phyloP scores from a whole-genome alignment of 1,140 invertebrate species.

The Cotesia typhae region DNA sequence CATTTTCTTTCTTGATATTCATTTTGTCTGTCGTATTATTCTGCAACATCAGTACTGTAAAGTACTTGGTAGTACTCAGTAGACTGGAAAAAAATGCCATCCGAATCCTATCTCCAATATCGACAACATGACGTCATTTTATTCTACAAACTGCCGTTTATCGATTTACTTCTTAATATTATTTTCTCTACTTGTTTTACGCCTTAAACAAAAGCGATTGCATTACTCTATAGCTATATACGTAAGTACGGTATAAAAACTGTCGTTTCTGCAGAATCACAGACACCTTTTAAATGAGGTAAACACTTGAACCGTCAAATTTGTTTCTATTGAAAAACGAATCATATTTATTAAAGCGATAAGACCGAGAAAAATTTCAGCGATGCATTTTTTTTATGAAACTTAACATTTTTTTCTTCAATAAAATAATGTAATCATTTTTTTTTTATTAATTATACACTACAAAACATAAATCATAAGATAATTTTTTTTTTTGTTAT shows the following conservation, averaged over 20 bases:
- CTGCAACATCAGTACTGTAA: not conserved
- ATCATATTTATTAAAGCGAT: not conserved
- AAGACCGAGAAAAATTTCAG: not conserved
- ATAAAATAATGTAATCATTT: not conserved
- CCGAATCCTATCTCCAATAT: constrained; percentile 28
- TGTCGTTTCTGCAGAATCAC: constrained; percentile 20
- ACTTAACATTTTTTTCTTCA: no score
- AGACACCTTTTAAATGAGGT: constrained; percentile 13
- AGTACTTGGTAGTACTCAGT: constrained; percentile 11
- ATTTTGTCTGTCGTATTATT: constrained; percentile 3
- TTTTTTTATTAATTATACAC: not conserved
- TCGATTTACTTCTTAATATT: constrained; percentile 22
- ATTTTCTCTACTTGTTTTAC: constrained; percentile 20
- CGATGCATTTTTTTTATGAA: no score
- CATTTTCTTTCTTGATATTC: not conserved
- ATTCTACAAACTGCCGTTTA: constrained; percentile 31
- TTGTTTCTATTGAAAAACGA: constrained; percentile 31
- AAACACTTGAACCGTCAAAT: constrained; percentile 16
- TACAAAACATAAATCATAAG: no score
- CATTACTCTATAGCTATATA: not conserved
- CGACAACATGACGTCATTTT: constrained; percentile 31
- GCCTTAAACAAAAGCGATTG: constrained; percentile 26
- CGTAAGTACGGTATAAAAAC: constrained; percentile 9
- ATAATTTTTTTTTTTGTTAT: no score
- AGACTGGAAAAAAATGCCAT: constrained; percentile 20